Base-by-base conservation (phyloP, 2,113 vertebrate genomes). In the Lampris incognitus region DNA sequence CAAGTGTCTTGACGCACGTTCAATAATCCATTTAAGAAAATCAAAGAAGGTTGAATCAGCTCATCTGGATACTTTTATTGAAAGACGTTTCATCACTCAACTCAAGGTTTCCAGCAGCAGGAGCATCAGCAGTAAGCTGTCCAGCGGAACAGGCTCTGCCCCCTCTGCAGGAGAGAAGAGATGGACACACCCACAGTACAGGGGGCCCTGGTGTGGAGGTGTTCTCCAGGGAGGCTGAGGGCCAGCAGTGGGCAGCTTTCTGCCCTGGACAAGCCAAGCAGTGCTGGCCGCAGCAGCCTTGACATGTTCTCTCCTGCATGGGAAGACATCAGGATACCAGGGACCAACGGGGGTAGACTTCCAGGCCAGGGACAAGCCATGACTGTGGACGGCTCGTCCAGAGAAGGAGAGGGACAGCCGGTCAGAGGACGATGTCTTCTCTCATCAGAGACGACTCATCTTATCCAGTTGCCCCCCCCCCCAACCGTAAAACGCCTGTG, bases 291-390 rank as follows among this genome's bases (percentile, higher is more conserved):
- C 59, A 96, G 87, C 92, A 99, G 97, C 86, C 91, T 98, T 88
- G 97, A 98, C 79, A 73, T 97, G 64, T 98, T 99, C 91, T 99
- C 97, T 87, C 97, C 97, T 2, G 52, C 96, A 49, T 93, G 96
- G 82, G 97, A 98, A 51, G 24, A 24, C 24, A 24, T 24, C 24
- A 24, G 24, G 24, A 24, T 24, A 24, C 24, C 24, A 24, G 24
- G 24, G 24, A 24, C 24, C 24, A 24, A 24, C 24, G 24, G 24
- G 24, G 24, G 24, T 24, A 24, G 24, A 24, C 24, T 24, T 24
- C 24, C 24, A 24, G 24, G 24, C 24, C 24, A 24, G 24, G 24
- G 24, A 24, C 24, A 24, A 24, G 90, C 67, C 13, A 72, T 73
- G 66, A 78, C 68, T 61, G 40, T 80, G 51, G 89, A 92, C 40